These are phyloP conservation scores for Balaenoptera acutorostrata DNA, from an alignment of 2,113 vertebrate species.

Conservation along the genomic window DNA sequence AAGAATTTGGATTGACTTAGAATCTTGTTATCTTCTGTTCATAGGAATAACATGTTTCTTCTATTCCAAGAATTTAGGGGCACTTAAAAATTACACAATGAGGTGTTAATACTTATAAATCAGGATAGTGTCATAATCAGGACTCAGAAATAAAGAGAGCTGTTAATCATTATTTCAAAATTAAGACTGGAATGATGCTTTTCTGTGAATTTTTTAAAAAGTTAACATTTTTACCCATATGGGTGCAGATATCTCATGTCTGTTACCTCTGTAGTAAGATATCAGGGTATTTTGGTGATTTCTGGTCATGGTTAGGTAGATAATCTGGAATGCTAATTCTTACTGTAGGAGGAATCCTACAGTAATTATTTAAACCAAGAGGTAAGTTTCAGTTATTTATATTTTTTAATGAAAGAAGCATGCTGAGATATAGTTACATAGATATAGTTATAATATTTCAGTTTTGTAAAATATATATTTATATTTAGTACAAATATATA, in stretches of 20 bases:
- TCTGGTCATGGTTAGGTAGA: neutral
- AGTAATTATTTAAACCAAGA: neutral
- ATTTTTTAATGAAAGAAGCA: constrained; percentile 14
- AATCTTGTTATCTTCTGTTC: neutral
- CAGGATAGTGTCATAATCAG: neutral
- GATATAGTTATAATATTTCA: neutral
- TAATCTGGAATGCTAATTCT: neutral
- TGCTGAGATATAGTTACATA: neutral
- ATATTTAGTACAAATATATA: neutral
- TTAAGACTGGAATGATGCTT: neutral
- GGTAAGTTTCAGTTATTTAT: neutral
- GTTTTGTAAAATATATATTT: neutral
- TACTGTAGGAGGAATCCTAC: neutral
- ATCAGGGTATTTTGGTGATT: neutral
- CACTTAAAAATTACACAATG: neutral
- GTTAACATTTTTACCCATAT: neutral
- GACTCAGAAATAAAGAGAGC: neutral
- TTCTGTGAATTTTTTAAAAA: neutral
- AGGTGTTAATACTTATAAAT: neutral
- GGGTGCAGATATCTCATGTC: neutral
- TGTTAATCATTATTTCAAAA: neutral
- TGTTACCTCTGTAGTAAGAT: neutral
- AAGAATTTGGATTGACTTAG: neutral
- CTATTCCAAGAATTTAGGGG: neutral
- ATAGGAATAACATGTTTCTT: neutral